A percentile compares a stretch with the other conserved stretches of the same genome.
These are phyloP conservation scores for Castor canadensis DNA, from an alignment of 2,113 vertebrate species.

Conservation along the genomic window DNA sequence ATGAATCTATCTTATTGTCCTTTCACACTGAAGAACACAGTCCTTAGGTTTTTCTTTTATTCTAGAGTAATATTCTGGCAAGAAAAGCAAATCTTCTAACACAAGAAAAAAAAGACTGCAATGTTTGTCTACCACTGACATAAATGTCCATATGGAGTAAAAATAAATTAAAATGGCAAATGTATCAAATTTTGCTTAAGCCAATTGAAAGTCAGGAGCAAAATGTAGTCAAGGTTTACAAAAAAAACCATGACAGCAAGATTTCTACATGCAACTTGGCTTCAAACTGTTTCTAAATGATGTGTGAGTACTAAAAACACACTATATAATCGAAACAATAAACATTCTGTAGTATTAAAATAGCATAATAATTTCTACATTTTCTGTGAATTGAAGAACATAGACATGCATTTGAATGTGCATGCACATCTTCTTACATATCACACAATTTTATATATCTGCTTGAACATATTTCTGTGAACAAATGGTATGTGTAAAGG, in stretches of 20 bases:
- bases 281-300: not conserved
- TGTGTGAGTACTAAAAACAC: not conserved
- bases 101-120: not conserved
- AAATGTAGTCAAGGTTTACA: not conserved
- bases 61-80: too few species aligned
- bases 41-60: too few species aligned
- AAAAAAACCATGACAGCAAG: not conserved
- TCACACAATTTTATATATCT: not conserved
- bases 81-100: not conserved
- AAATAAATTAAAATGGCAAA: not conserved
- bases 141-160: not conserved
- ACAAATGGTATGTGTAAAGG: not conserved
- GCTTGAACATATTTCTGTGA: not conserved
- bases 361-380: not conserved
- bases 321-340: not conserved
- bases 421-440: not conserved
- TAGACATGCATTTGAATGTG: not conserved
- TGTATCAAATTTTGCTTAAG: not conserved
- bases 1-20: too few species aligned
- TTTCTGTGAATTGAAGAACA: not conserved
- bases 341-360: not conserved
- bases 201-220: not conserved
- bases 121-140: not conserved
- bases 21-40: too few species aligned
- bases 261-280: not conserved